Conservation (phyloP, 2,888 invertebrate genomes). For the Dynastes hyllus region DNA sequence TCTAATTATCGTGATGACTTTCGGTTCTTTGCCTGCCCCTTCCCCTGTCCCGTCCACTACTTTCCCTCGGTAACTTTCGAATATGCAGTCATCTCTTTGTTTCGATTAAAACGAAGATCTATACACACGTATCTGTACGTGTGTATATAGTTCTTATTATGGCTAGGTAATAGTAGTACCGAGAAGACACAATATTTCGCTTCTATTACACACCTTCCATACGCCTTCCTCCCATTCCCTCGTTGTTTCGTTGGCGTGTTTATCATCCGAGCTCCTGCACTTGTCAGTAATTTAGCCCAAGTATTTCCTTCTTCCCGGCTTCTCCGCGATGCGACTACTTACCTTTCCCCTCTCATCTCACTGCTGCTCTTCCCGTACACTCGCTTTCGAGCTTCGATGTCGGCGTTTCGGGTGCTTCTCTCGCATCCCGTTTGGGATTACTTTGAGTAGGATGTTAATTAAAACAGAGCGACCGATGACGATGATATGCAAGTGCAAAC, state of each 20-base stretch:
- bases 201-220: conserved; percentile 53
- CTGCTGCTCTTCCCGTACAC: conserved; percentile 76
- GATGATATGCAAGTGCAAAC: conserved; percentile 60
- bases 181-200: conserved; percentile 14
- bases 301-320: conserved; percentile 56
- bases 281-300: conserved; percentile 59
- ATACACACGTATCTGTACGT: conserved; percentile 54
- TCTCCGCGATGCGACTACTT: conserved; percentile 73
- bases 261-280: conserved; percentile 55
- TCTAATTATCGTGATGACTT: conserved; percentile 59
- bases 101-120: conserved; percentile 34
- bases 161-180: background rate
- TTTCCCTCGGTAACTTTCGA: background rate
- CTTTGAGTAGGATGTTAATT: conserved; percentile 63
- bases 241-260: background rate
- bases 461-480: conserved; percentile 58
- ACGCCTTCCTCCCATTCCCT: conserved; percentile 47
- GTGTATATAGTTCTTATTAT: conserved; percentile 70
- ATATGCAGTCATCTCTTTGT: conserved; percentile 57
- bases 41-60: background rate
- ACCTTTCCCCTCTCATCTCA: conserved; percentile 73
- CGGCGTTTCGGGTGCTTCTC: conserved; percentile 69
- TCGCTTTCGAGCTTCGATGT: conserved; percentile 63
- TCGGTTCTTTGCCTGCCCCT: conserved; percentile 34
- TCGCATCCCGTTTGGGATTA: conserved; percentile 69